Base-by-base conservation (phyloP, 2,888 invertebrate species). In the Melieria picta region DNA sequence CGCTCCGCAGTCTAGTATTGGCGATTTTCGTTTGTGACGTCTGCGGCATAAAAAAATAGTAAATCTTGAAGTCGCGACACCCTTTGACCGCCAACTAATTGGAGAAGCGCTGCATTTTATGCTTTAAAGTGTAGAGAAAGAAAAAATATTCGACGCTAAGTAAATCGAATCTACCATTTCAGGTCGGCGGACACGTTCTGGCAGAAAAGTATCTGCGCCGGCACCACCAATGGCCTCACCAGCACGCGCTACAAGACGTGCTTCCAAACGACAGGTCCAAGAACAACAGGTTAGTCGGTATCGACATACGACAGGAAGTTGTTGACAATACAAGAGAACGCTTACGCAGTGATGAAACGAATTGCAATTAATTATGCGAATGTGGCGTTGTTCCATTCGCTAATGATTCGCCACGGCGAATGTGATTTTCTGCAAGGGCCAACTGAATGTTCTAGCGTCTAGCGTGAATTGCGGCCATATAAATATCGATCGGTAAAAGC, bases 121-220 rank as follows among this genome's bases (percentile, higher is more conserved):
- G 30, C 2, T 30, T 30, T 30, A 30, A 30, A 30, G 30, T 30
- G 30, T 30, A 30, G 30, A 30, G 30, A 30, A 30, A 30, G 3
- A 30, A 30, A 3, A 30, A 30, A 30, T 3, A 30, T 30, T 30
- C 30, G 30, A 30, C 30, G 30, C 30, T 30, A 30, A 9, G 57
- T 4, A 57, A 57, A 16, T 57, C 2, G 9, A 57, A 47, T 65
- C 30, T 1, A 57, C 0, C 52, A 66, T 82, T 79, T 6, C 73
- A 90, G 90, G 88, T 50, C 86, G 90, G 65, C 88, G 90, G 55
- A 90, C 91, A 16, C 88, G 91, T 64, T 91, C 91, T 1, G 89
- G 90, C 11, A 88, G 90, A 77, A 82, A 82, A 72, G 76, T 79
- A 9, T 75, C 77, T 43, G 79, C 87, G 4, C 83, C 30, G 30